phyloP scores from a whole-genome alignment of 1,140 invertebrate genomes.

The Amphibalanus amphitrite region DNA sequence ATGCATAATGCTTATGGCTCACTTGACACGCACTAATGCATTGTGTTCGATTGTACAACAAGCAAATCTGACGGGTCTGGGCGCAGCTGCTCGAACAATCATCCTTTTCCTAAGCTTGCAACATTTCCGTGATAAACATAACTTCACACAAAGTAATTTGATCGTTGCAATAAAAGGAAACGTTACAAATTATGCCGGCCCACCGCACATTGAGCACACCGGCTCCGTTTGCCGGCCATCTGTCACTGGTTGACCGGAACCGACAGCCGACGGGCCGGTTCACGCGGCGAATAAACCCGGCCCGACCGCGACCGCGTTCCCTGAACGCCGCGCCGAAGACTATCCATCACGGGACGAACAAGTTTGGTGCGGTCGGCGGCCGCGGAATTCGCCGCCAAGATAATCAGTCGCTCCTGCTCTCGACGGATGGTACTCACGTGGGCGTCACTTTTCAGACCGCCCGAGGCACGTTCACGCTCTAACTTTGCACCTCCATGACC shows the following conservation, averaged over 20 bases:
- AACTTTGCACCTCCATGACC: not conserved
- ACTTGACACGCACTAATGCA: too few species aligned
- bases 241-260: not conserved
- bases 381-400: not conserved
- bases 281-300: too few species aligned
- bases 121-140: too few species aligned
- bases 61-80: too few species aligned
- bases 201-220: not conserved
- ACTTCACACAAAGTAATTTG: too few species aligned
- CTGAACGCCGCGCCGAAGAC: not conserved
- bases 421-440: not conserved
- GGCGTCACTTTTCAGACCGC: not conserved
- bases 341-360: not conserved
- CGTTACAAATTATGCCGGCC: too few species aligned
- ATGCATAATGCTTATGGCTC: too few species aligned
- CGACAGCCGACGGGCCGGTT: too few species aligned
- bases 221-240: not conserved
- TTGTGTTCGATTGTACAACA: too few species aligned
- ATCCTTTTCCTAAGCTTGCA: too few species aligned
- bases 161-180: too few species aligned
- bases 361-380: not conserved
- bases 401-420: not conserved
- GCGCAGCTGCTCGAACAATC: too few species aligned
- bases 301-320: not conserved
- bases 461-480: not conserved